These are phyloP conservation scores for Reticulitermes lucifugus DNA, from an alignment of 2,888 invertebrate species.

Conservation along the genomic window DNA sequence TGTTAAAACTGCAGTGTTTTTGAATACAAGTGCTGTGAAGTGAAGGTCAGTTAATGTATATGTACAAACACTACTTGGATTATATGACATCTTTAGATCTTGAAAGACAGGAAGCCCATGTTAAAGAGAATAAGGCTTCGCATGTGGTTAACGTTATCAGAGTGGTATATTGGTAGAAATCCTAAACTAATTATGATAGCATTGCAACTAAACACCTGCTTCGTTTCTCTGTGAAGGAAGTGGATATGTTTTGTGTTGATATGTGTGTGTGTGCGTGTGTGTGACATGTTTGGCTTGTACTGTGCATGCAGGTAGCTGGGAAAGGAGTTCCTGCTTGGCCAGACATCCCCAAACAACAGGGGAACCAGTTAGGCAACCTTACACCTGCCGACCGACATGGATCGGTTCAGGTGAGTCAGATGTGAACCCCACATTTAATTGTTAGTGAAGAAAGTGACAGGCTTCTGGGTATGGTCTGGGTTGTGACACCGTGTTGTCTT, in stretches of 20 bases:
- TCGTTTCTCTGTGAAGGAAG: not conserved
- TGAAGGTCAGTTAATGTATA: too few species aligned
- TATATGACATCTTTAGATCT: not conserved
- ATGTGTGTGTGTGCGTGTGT: not conserved
- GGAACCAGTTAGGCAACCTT: slow-evolving; percentile 82
- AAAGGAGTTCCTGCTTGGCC: slow-evolving; percentile 87
- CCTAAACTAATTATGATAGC: too few species aligned
- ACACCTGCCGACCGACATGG: slow-evolving; percentile 97
- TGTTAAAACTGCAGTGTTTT: too few species aligned
- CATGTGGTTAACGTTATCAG: not conserved
- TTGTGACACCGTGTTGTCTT: too few species aligned
- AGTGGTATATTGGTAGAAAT: too few species aligned
- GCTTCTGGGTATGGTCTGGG: too few species aligned
- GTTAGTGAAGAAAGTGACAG: not conserved
- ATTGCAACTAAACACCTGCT: not conserved
- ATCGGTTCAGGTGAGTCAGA: slow-evolving; percentile 89
- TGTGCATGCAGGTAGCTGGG: slow-evolving; percentile 64
- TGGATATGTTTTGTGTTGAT: not conserved
- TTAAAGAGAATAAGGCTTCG: not conserved
- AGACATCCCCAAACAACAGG: slow-evolving; percentile 79
- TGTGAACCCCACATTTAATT: not conserved
- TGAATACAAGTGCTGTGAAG: too few species aligned
- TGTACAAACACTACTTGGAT: too few species aligned
- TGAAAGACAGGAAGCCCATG: not conserved
- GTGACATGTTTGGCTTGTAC: slow-evolving; percentile 35